Evolutionary conservation across 92 coral and sea anemone genomes (phyloP).

Genomic region (Siderastrea siderea): DNA sequence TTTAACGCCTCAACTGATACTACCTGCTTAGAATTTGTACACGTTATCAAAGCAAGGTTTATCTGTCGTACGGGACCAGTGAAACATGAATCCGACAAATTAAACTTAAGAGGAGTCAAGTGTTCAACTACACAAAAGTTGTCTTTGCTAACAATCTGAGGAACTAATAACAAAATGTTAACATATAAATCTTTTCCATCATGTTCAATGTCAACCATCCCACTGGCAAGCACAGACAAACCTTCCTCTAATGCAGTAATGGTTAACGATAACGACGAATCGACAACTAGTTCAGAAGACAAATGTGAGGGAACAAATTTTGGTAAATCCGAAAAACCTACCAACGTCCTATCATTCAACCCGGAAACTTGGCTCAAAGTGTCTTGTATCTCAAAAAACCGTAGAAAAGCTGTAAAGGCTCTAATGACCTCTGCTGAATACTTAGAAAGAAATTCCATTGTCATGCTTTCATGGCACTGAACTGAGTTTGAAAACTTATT

Average conservation of each 20-base stretch:
- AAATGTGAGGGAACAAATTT: too few species aligned
- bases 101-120: slow-evolving; percentile 49
- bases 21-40: slow-evolving; percentile 36
- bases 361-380: too few species aligned
- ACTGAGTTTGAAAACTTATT: too few species aligned
- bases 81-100: slow-evolving; percentile 50
- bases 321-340: too few species aligned
- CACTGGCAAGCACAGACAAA: not conserved
- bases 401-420: too few species aligned
- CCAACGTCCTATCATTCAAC: too few species aligned
- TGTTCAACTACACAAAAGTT: slow-evolving; percentile 55
- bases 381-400: too few species aligned
- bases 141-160: slow-evolving; percentile 2
- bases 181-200: slow-evolving; percentile 29
- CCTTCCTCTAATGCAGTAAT: not conserved
- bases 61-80: slow-evolving; percentile 41
- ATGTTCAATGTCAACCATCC: slow-evolving; percentile 46
- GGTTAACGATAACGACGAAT: too few species aligned
- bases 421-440: too few species aligned
- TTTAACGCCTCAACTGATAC: slow-evolving; percentile 29
- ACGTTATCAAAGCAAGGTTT: slow-evolving; percentile 51
- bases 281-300: too few species aligned
- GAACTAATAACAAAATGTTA: slow-evolving; percentile 22
- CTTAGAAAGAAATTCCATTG: too few species aligned
- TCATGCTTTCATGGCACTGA: too few species aligned